Evolutionary conservation across 92 coral and sea anemone species (phyloP), one percentile per base, ranked within the genome.

Genomic region (Desmophyllum pertusum): DNA sequence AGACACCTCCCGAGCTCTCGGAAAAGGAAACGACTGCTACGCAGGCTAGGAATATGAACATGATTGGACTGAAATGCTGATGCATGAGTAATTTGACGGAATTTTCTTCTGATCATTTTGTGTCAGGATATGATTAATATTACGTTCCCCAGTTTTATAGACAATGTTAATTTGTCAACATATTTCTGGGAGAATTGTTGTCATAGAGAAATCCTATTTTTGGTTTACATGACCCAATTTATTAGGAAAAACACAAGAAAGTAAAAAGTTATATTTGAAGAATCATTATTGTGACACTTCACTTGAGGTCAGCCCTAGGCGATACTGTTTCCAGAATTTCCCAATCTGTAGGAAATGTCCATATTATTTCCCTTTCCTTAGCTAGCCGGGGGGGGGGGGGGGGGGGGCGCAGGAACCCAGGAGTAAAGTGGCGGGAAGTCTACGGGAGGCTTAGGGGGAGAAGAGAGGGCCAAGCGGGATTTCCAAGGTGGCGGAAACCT

Each of bases 81-180:
- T 36, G 42, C 8, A 36, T 37, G 41, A 30, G 10, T 19, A 29
- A 19, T 17, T 30, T 50, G 43, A 75, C 6, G 31, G 36, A 25
- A 10, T 75, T 53, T 30, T 13, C 30, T 33, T 2, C 30, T 25
- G 29, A n/a, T 19, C n/a, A n/a, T n/a, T 1, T 76, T 76, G 50
- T 23, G 27, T 76, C 51, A 15, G 18, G 38, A 18, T 36, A 18
- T 67, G 39, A 30, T 36, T 10, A 15, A 73, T 42, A 3, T 7
- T 71, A 29, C 53, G 19, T 25, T 48, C 41, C n/a, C 41, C 42
- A 73, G 63, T 31, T 48, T 48, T 48, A 18, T 3, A 33, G 40
- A 73, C 42, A 75, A 74, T 75, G 63, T 35, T 75, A 50, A 51
- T 75, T 75, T 75, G 25, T 18, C 42, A 38, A 33, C 7, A 50